phyloP scores from a whole-genome alignment of 2,797 vertebrate genomes.

The Pogonophryne albipinna region DNA sequence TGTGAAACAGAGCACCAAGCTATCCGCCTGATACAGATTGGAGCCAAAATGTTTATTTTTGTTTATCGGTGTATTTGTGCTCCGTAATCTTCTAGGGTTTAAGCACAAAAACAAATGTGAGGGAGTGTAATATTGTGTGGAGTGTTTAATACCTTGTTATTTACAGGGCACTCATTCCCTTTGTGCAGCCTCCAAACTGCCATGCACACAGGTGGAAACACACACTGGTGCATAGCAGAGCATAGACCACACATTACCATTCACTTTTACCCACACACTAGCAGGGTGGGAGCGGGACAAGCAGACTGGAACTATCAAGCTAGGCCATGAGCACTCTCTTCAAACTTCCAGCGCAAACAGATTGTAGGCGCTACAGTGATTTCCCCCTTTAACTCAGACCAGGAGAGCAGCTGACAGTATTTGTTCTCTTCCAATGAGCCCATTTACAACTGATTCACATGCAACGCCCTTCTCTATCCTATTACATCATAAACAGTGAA shows the following conservation, averaged over 20 bases:
- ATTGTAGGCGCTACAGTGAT: constrained; percentile 61
- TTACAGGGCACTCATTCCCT: constrained; percentile 19
- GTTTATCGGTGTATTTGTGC: background rate
- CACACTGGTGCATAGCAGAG: background rate
- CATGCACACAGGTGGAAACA: constrained; percentile 3
- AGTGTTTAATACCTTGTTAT: constrained; percentile 36
- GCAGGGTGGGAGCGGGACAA: constrained; percentile 35
- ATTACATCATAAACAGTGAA: constrained; percentile 43
- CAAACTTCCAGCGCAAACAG: constrained; percentile 67
- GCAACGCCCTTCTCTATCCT: constrained; percentile 9
- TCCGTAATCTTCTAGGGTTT: constrained; percentile 38
- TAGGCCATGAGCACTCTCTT: constrained; percentile 54
- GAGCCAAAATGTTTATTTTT: background rate
- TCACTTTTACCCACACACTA: background rate
- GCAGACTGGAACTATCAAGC: constrained; percentile 77
- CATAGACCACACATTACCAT: constrained; percentile 4
- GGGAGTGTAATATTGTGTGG: constrained; percentile 34
- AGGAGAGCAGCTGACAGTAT: constrained; percentile 55
- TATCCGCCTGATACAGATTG: constrained; percentile 28
- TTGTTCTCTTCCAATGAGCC: constrained; percentile 64
- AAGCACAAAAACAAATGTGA: constrained; percentile 48
- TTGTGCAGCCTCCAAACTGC: constrained; percentile 18
- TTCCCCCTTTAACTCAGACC: constrained; percentile 50
- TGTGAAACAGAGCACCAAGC: constrained; percentile 17
- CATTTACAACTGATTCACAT: constrained; percentile 62